Percentiles rank a stretch among this genome's conserved stretches.
These are phyloP conservation scores for Xyrauchen texanus DNA, from an alignment of 2,113 vertebrate species.

Conservation along the genomic window DNA sequence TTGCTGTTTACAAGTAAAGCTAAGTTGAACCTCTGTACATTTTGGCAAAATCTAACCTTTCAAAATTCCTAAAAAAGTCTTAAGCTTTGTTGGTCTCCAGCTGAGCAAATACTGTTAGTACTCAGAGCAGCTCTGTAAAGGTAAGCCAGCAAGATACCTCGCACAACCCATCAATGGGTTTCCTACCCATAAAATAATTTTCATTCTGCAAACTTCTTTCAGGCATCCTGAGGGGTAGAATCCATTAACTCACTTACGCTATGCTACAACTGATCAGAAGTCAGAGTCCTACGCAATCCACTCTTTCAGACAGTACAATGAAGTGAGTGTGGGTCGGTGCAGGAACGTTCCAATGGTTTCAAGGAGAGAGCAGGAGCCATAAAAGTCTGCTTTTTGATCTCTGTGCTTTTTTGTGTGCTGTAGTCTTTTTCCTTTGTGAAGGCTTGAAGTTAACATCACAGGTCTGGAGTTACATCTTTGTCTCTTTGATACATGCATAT, in stretches of 20 bases:
- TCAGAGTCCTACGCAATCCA: slow-evolving; percentile 6
- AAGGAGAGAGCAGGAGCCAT: too few relatives aligned
- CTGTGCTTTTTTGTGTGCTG: too few relatives aligned
- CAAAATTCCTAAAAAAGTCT: neutral
- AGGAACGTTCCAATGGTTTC: too few relatives aligned
- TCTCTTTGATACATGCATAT: too few relatives aligned
- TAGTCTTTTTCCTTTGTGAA: too few relatives aligned
- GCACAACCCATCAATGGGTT: slow-evolving; percentile 18
- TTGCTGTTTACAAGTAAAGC: neutral
- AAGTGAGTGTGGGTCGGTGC: too few relatives aligned
- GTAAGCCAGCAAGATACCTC: slow-evolving; percentile 24
- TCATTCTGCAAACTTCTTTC: slow-evolving; percentile 20
- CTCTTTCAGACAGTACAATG: neutral
- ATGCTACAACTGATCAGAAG: slow-evolving; percentile 11
- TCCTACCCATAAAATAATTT: slow-evolving; percentile 22
- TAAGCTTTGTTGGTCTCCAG: slow-evolving; percentile 4
- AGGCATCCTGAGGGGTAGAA: slow-evolving; percentile 16
- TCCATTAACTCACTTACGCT: slow-evolving; percentile 5
- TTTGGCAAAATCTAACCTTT: slow-evolving; percentile 22
- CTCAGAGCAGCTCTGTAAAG: neutral
- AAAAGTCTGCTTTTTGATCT: too few relatives aligned
- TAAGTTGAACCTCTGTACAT: slow-evolving; percentile 2
- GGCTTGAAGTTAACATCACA: too few relatives aligned
- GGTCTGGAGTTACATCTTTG: too few relatives aligned
- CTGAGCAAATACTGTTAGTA: neutral